Base-by-base conservation (phyloP, 2,888 invertebrate species). In the Fabriciana adippe region DNA sequence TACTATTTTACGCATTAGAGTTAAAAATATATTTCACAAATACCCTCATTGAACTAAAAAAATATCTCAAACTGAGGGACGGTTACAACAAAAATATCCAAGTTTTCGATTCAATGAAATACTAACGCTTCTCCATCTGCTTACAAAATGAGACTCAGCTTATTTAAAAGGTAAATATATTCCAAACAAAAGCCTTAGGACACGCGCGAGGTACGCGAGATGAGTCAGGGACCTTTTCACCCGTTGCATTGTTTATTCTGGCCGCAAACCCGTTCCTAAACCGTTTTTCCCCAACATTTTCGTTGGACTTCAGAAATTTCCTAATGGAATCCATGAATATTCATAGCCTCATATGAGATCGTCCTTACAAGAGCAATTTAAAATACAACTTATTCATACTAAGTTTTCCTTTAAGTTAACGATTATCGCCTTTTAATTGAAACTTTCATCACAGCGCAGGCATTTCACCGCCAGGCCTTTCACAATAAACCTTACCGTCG, bases 171-270 rank as follows among this genome's bases (percentile, higher is more conserved):
- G 80, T 85, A 86, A 86, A 89, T 88, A 82, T 88, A 89, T 89
- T 88, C 89, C 80, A 81, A 84, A 85, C 88, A 87, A 89, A 83
- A 86, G 85, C 80, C 78, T 77, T 67, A 74, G 76, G 74, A 80
- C 80, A 77, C 81, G 77, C 76, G 78, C 78, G 79, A 55, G 55
- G 68, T 62, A 74, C 75, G 81, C 77, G 76, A 85, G 87, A 89
- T 90, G 91, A 90, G 88, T 90, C 89, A 89, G 81, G 78, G 83
- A 88, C 86, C 89, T 89, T 90, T 90, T 87, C 88, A 86, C 88
- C 76, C 74, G 72, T 74, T 74, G 73, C 81, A 88, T 90, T 90
- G 85, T 88, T 84, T 81, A 88, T 90, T 88, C 89, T 86, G 81
- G 80, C 83, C 82, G 78, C 81, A 84, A 84, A 85, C 84, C 80